phyloP scores from a whole-genome alignment of 2,888 invertebrate genomes.

The Drosophila sordidula region DNA sequence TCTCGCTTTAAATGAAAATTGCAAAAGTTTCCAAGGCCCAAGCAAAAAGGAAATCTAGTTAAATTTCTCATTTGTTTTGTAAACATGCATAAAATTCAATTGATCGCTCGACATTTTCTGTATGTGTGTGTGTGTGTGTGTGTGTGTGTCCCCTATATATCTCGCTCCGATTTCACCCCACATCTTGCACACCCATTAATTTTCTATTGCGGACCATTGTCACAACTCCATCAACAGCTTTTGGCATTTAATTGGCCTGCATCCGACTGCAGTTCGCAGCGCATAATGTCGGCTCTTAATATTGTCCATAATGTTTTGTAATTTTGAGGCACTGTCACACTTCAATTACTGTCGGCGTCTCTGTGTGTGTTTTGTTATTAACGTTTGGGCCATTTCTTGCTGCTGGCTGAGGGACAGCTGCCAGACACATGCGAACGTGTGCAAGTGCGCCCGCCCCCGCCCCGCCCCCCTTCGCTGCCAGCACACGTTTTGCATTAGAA shows the following conservation, averaged over 20 bases:
- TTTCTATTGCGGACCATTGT: neutral
- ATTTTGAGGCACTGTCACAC: conserved; percentile 74
- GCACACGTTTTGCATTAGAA: conserved; percentile 78
- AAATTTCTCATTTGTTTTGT: neutral
- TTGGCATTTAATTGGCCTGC: conserved; percentile 41
- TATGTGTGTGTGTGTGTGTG: no score
- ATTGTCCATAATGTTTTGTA: conserved; percentile 37
- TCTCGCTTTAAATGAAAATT: no score
- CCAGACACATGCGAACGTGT: conserved; percentile 65
- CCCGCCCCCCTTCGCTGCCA: neutral
- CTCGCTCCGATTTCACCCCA: neutral
- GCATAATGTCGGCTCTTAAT: conserved; percentile 17
- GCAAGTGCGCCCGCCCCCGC: conserved; percentile 30
- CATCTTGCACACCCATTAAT: neutral
- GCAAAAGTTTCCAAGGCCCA: no score
- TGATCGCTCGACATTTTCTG: neutral
- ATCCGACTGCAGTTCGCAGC: conserved; percentile 46
- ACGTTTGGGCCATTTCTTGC: conserved; percentile 59
- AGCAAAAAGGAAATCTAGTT: no score
- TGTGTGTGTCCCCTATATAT: neutral
- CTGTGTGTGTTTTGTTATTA: conserved; percentile 63
- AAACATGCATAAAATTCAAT: neutral
- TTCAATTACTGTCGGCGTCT: conserved; percentile 69
- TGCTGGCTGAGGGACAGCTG: conserved; percentile 50
- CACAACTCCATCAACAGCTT: conserved; percentile 44